Base-by-base conservation (phyloP, 2,797 vertebrate species). In the Huso huso region DNA sequence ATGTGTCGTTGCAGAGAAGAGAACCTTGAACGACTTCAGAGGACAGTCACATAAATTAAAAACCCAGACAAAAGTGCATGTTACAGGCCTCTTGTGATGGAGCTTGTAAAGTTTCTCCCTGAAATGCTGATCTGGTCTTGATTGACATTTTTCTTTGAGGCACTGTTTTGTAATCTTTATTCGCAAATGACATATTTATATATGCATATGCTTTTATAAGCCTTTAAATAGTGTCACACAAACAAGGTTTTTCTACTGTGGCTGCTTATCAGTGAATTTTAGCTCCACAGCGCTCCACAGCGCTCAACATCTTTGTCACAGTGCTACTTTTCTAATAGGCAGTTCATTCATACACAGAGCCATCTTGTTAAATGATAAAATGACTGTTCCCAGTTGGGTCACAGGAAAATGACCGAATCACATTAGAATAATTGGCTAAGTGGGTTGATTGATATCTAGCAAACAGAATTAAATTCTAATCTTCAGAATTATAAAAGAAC, bases 201-300 rank as follows among this genome's bases (percentile, higher is more conserved):
- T 51, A 61, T 13, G 50, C 58, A 51, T n/a, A 72, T 69, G 60
- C 64, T 64, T 67, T 68, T 69, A 72, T 72, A 72, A 57, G 10
- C 70, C 76, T 71, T 74, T 64, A 69, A 75, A 76, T 66, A 13
- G 53, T 76, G 73, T 66, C 70, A 78, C 79, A 37, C 79, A 80
- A 73, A 66, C 65, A 69, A 75, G 77, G 76, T 66, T 69, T n/a
- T 74, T 71, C 52, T 65, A 48, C 7, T 60, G 55, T 7, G 64
- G 49, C 65, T 70, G 23, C 63, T 76, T 78, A 73, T 75, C 68
- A 37, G 65, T 71, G 49, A 63, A 18, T 66, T 76, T 75, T 52
- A 61, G 51, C 71, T 74, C 52, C 69, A 64, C 64, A 78, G 63
- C 72, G 52, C 70, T 63, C 72, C 61, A 74, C 23, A 37, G 37